Base-by-base conservation (phyloP, 2,888 invertebrate species). In the Trachelus stipa region DNA sequence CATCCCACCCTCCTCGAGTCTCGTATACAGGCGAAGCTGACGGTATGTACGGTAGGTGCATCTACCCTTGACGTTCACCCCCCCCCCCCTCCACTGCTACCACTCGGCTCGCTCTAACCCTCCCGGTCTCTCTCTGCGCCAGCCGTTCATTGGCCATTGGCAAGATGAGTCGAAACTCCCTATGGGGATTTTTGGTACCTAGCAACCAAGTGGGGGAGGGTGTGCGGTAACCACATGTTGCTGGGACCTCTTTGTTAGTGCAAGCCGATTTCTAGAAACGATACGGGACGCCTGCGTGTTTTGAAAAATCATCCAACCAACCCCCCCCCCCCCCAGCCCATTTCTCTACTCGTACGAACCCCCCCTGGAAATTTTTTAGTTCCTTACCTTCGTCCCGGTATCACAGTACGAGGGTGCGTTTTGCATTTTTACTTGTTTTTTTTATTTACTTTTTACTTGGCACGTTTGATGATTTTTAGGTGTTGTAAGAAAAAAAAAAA, bases 151-250 rank as follows among this genome's bases (percentile, higher is more conserved):
- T 15, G 40, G 40, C 40, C 40, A 40, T 40, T 40, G 40, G 40
- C 15, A 40, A 4, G 40, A 40, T 40, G 40, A 40, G 40, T 15
- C 40, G 40, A 40, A 40, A 15, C 40, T 40, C 15, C 40, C 40
- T 40, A 40, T 40, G 40, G 40, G 40, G 40, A 40, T 40, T 40
- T 40, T 40, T 40, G 40, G 40, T 40, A 40, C 40, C 40, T 40
- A 40, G 4, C 40, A 15, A 68, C 77, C 12, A 76, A 77, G 81
- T 80, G 84, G 76, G 81, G 80, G 75, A 75, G 68, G 83, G 81
- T 83, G 81, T 81, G 82, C 89, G 89, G 85, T 88, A 86, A 87
- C 88, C 90, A 89, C 88, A 90, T 90, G 90, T 88, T 88, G 88
- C 84, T 84, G 82, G 80, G 34, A 73, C 56, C 81, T 79, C 80